phyloP scores from a whole-genome alignment of 2,888 invertebrate species.

The Argynnis bischoffii region DNA sequence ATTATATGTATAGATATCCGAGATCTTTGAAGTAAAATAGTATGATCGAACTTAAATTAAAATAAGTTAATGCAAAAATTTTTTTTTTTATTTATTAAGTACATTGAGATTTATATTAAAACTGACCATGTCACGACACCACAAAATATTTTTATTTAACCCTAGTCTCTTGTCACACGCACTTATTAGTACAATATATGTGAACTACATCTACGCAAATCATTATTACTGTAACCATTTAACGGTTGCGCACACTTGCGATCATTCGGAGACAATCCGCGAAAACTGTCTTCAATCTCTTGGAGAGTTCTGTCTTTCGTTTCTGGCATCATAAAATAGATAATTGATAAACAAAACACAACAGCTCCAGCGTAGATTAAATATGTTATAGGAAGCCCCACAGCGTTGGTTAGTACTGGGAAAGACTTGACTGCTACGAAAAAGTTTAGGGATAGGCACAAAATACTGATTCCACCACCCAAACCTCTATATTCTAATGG shows the following conservation, averaged over 20 bases:
- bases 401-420: constrained; percentile 76
- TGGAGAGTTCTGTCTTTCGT: too few relatives aligned
- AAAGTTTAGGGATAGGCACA: constrained; percentile 84
- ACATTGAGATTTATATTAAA: constrained; percentile 30
- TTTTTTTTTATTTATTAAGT: constrained; percentile 30
- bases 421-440: constrained; percentile 86
- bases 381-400: constrained; percentile 83
- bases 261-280: constrained; percentile 55
- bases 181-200: constrained; percentile 62
- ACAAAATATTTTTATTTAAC: constrained; percentile 18
- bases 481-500: constrained; percentile 83
- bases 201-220: constrained; percentile 66
- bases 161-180: constrained; percentile 23
- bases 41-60: constrained; percentile 19
- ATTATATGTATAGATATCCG: too few relatives aligned
- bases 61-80: constrained; percentile 8
- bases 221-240: constrained; percentile 49
- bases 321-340: constrained; percentile 83
- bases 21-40: too few relatives aligned
- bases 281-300: constrained; percentile 74
- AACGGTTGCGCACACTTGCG: constrained; percentile 56
- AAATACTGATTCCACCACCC: constrained; percentile 85
- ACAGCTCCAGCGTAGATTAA: constrained; percentile 82
- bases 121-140: constrained; percentile 7
- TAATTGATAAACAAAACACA: constrained; percentile 73